These are phyloP conservation scores for Zalophus californianus DNA, from an alignment of 2,797 vertebrate genomes.

Conservation along the genomic window DNA sequence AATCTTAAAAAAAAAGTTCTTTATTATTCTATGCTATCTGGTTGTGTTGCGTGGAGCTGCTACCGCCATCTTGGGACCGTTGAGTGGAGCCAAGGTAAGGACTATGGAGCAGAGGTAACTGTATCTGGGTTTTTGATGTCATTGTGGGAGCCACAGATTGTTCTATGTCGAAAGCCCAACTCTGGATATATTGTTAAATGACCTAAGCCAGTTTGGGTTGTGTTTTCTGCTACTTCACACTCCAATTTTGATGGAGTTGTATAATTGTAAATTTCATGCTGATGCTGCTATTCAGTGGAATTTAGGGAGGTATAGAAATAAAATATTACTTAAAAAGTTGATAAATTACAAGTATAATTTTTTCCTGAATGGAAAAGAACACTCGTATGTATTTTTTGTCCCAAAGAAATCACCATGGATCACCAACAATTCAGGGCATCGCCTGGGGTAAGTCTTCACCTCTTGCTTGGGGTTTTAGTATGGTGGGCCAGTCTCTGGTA, in stretches of 20 bases:
- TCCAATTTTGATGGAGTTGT: background rate
- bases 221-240: background rate
- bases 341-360: background rate
- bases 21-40: background rate
- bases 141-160: background rate
- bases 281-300: background rate
- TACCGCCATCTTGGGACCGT: rapidly evolving
- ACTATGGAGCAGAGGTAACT: background rate
- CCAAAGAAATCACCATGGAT: background rate
- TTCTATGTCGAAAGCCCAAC: background rate
- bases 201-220: background rate
- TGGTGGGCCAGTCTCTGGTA: background rate
- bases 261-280: background rate
- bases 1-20: background rate
- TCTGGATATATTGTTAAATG: background rate
- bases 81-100: background rate
- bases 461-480: background rate
- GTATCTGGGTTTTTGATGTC: background rate
- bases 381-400: background rate
- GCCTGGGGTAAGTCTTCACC: background rate
- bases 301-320: background rate
- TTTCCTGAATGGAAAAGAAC: background rate
- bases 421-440: background rate
- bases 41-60: background rate
- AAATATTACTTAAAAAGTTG: background rate